Evolutionary conservation across 2,797 vertebrate genomes (phyloP), one percentile per base, ranked within the genome.

Genomic region (Gadopsis marmoratus): DNA sequence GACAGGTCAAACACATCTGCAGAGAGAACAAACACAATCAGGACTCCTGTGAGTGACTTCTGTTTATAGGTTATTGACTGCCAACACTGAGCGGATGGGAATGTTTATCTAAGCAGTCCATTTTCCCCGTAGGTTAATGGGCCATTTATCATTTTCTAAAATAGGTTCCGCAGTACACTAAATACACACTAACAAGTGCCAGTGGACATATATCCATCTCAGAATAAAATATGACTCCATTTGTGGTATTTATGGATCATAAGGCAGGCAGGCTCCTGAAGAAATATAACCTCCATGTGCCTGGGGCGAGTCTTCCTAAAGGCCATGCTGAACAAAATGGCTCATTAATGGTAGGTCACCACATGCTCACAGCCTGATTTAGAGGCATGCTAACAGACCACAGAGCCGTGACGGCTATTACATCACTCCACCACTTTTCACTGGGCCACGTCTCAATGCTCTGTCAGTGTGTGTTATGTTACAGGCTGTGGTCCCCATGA

Each of bases 1-100:
- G 89, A 89, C 79, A 95, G 74, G 81, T 98, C 97, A 82, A 95
- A 94, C n/a, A 96, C 88, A 87, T 98, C 97, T 97, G 93, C 73
- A 92, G 91, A 87, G 78, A 93, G 92, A 92, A 84, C n/a, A 87
- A 83, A 87, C 71, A 74, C 14, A 63, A 66, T 81, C 61, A 86
- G 69, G 58, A 78, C 55, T 71, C 70, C 13, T 41, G 31, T 51
- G 26, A 76, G 29, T 10, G 39, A 54, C 60, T 29, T 43, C 31
- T 78, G 19, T 63, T 59, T 59, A 76, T 51, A 53, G 85, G 23
- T 17, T 54, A 82, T 39, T 69, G 61, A 53, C 51, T 51, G 19
- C 50, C 35, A 37, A 69, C 54, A 61, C 48, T 21, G 43, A 67
- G 8, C 29, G 64, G 59, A 83, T 76, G 74, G 48, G 76, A 78